Evolutionary conservation across 2,888 invertebrate species (phyloP).

Genomic region (Hylaea fasciaria): DNA sequence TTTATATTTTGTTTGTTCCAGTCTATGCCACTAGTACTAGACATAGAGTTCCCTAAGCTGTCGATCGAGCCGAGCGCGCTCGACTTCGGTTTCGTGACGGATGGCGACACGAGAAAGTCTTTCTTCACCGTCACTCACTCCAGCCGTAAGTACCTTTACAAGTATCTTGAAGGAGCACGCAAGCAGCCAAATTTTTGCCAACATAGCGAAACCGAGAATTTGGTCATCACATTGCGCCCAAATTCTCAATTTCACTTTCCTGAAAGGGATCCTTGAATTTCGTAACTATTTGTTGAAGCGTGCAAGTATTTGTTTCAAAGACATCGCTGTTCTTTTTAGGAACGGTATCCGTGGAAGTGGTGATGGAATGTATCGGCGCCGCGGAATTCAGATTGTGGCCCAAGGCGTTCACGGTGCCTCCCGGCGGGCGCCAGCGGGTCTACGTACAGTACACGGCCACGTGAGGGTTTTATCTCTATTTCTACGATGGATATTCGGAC

Average conservation of each 20-base stretch:
- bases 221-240: too few species aligned
- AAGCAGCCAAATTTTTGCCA: too few species aligned
- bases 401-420: slow-evolving; percentile 47
- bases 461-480: slow-evolving; percentile 37
- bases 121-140: slow-evolving; percentile 67
- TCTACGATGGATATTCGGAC: too few species aligned
- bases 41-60: slow-evolving; percentile 61
- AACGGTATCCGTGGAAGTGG: slow-evolving; percentile 50
- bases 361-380: slow-evolving; percentile 52
- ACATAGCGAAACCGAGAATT: too few species aligned
- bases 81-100: slow-evolving; percentile 64
- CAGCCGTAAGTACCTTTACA: slow-evolving; percentile 67
- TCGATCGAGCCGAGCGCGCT: slow-evolving; percentile 52
- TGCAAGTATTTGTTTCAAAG: neutral
- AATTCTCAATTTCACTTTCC: too few species aligned
- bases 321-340: slow-evolving; percentile 41
- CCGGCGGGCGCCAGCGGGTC: slow-evolving; percentile 48
- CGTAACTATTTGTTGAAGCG: neutral
- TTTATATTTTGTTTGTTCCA: slow-evolving; percentile 37
- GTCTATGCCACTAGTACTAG: slow-evolving; percentile 59
- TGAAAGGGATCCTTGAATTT: neutral
- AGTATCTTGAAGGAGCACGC: too few species aligned
- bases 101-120: slow-evolving; percentile 62
- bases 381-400: slow-evolving; percentile 59
- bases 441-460: slow-evolving; percentile 66